phyloP scores from a whole-genome alignment of 2,797 vertebrate genomes.

The Morus bassanus region DNA sequence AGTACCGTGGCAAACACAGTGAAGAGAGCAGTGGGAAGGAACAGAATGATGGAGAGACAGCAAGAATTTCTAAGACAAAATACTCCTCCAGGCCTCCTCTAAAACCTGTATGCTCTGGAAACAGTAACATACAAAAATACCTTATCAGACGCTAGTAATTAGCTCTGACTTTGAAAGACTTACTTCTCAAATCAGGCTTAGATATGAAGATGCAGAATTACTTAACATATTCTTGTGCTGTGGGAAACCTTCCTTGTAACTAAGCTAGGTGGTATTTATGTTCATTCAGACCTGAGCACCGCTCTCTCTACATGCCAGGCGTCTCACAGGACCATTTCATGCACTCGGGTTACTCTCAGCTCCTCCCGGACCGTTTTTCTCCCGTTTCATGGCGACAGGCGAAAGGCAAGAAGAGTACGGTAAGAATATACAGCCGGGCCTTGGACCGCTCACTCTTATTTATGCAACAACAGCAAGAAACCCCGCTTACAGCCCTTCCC shows the following conservation, averaged over 20 bases:
- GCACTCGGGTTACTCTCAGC: rapidly evolving
- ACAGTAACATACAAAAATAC: background rate
- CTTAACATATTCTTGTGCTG: background rate
- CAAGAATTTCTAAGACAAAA: background rate
- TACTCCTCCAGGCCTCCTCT: background rate
- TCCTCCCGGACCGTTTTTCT: background rate
- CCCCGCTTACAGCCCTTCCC: rapidly evolving
- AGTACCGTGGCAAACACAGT: rapidly evolving
- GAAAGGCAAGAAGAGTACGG: rapidly evolving
- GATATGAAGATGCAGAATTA: background rate
- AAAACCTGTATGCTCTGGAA: background rate
- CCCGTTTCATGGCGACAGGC: rapidly evolving
- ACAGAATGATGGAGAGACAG: background rate
- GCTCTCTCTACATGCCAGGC: rapidly evolving
- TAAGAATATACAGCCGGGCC: rapidly evolving
- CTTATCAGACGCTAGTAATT: background rate
- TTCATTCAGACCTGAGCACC: too few species aligned
- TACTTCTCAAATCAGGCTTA: background rate
- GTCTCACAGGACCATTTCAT: rapidly evolving
- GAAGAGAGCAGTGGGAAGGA: background rate
- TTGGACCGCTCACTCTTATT: rapidly evolving
- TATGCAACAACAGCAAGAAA: rapidly evolving
- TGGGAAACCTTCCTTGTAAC: background rate
- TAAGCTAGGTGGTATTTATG: rapidly evolving
- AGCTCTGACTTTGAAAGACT: background rate